phyloP scores from a whole-genome alignment of 1,140 invertebrate species.

The Habropoda laboriosa region DNA sequence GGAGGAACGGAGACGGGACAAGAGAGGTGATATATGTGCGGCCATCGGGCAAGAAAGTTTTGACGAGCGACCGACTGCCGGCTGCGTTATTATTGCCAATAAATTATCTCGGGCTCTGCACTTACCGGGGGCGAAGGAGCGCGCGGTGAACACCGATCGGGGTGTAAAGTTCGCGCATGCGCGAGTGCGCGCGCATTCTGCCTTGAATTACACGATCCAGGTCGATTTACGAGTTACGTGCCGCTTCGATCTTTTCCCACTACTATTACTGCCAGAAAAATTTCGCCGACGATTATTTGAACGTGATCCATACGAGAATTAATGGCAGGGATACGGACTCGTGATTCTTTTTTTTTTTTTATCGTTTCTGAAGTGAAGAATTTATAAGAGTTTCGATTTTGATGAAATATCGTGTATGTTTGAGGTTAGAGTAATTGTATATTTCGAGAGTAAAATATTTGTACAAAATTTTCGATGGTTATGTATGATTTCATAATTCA shows the following conservation, averaged over 20 bases:
- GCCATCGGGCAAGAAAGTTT: slow-evolving; percentile 66
- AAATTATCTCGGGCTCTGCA: slow-evolving; percentile 55
- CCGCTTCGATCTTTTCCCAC: background rate
- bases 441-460: too few relatives aligned
- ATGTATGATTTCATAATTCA: too few relatives aligned
- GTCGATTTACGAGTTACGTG: slow-evolving; percentile 32
- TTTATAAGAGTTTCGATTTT: too few relatives aligned
- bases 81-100: slow-evolving; percentile 66
- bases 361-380: background rate
- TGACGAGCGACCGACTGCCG: slow-evolving; percentile 63
- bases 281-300: background rate
- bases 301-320: background rate
- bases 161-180: slow-evolving; percentile 26
- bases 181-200: background rate
- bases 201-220: slow-evolving; percentile 22
- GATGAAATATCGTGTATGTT: too few relatives aligned
- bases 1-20: slow-evolving; percentile 30
- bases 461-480: too few relatives aligned
- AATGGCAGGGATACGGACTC: background rate
- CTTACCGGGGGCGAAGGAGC: background rate
- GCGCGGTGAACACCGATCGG: slow-evolving; percentile 30
- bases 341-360: background rate
- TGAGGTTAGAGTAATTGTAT: too few relatives aligned
- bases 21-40: slow-evolving; percentile 62
- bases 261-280: background rate